These are phyloP conservation scores for Calephelis nemesis DNA, from an alignment of 1,140 invertebrate species.

Conservation along the genomic window DNA sequence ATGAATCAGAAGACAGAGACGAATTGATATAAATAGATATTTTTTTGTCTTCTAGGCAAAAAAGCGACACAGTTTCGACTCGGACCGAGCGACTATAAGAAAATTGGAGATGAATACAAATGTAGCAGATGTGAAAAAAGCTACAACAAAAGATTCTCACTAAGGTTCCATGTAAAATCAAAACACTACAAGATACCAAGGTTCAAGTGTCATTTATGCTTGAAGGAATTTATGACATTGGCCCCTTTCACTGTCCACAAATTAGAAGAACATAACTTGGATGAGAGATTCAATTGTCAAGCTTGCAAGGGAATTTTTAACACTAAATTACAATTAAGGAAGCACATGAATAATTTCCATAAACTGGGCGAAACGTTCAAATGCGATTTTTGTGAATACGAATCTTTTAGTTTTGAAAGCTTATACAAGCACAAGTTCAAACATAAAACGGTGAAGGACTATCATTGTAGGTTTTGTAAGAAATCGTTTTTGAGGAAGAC, in stretches of 20 bases:
- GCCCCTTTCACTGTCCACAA: conserved; percentile 57
- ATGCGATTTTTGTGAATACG: conserved; percentile 62
- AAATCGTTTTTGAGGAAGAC: conserved; percentile 70
- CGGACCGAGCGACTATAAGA: conserved; percentile 46
- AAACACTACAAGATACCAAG: conserved; percentile 57
- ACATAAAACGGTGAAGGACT: conserved; percentile 62
- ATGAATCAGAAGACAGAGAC: conserved; percentile 17
- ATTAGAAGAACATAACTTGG: conserved; percentile 48
- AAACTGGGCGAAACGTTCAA: conserved; percentile 60
- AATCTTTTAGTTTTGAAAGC: conserved; percentile 56
- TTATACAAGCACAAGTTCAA: conserved; percentile 67
- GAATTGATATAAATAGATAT: conserved; percentile 29
- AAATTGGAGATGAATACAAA: conserved; percentile 35
- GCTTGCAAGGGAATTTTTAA: conserved; percentile 62
- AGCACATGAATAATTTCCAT: conserved; percentile 61
- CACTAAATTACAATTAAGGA: conserved; percentile 46
- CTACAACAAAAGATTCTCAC: conserved; percentile 44
- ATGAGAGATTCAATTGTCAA: conserved; percentile 58
- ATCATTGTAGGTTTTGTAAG: conserved; percentile 60
- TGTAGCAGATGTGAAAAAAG: conserved; percentile 52
- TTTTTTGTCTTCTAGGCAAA: conserved; percentile 45
- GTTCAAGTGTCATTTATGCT: conserved; percentile 45
- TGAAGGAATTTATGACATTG: conserved; percentile 50
- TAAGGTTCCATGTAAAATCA: conserved; percentile 50
- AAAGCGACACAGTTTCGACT: conserved; percentile 43